Percentiles rank a stretch among this genome's conserved stretches.
Evolutionary conservation across 1,140 invertebrate species (phyloP).

Genomic region (Drosophila sp.): DNA sequence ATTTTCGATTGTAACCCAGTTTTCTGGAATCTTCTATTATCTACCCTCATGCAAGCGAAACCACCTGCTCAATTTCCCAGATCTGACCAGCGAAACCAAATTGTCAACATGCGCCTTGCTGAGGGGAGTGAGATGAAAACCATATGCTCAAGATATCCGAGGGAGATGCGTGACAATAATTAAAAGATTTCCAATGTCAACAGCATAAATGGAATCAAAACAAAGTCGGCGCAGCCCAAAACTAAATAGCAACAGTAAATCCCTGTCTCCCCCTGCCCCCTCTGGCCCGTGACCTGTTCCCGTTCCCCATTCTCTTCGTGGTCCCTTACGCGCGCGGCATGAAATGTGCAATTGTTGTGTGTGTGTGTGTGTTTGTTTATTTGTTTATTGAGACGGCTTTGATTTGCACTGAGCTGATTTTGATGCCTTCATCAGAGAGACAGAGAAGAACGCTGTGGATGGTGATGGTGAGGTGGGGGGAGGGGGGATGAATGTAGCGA

Average conservation of each 20-base stretch:
- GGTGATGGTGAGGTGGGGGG: neutral
- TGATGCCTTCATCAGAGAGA: slow-evolving; percentile 31
- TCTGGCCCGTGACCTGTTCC: neutral
- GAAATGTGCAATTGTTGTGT: slow-evolving; percentile 57
- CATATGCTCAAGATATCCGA: neutral
- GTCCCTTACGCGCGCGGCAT: slow-evolving; percentile 29
- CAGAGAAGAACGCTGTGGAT: neutral
- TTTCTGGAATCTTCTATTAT: neutral
- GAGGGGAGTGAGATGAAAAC: slow-evolving; percentile 2
- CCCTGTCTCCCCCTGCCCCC: neutral
- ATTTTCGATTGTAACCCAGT: neutral
- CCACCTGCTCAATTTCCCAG: slow-evolving; percentile 5
- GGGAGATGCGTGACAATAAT: slow-evolving; percentile 68
- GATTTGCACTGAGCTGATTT: slow-evolving; percentile 68
- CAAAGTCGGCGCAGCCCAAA: slow-evolving; percentile 66
- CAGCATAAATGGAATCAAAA: slow-evolving; percentile 81
- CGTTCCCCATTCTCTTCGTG: slow-evolving; percentile 24
- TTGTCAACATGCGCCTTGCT: neutral
- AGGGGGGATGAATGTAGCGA: slow-evolving; percentile 34
- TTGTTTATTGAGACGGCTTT: slow-evolving; percentile 77
- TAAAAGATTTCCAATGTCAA: slow-evolving; percentile 79
- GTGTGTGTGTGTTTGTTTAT: slow-evolving; percentile 53
- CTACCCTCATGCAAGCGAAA: neutral
- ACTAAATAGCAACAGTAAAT: slow-evolving; percentile 67
- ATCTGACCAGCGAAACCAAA: slow-evolving; percentile 9